Conservation (phyloP, 2,113 vertebrate species). For the Siniperca chuatsi region DNA sequence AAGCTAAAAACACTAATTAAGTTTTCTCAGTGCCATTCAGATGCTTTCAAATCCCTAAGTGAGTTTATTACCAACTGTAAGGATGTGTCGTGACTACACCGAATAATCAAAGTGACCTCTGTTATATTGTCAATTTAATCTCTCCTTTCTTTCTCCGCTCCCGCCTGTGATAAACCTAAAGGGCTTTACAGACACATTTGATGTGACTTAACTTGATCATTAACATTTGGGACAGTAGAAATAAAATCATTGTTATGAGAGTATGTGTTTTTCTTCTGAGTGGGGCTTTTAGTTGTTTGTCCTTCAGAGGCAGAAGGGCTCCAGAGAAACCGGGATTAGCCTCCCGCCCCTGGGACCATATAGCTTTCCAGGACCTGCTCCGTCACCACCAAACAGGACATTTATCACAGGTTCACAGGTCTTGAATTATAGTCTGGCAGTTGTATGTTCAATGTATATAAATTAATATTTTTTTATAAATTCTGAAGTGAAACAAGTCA, state of each 20-base stretch:
- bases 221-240: slow-evolving; percentile 28
- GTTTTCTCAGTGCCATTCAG: slow-evolving; percentile 35
- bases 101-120: slow-evolving; percentile 2
- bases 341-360: slow-evolving; percentile 50
- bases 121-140: slow-evolving; percentile 20
- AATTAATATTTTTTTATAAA: no score
- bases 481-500: not conserved
- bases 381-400: slow-evolving; percentile 77
- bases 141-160: not conserved
- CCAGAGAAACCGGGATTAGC: slow-evolving; percentile 71
- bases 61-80: slow-evolving; percentile 24
- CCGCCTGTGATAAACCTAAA: slow-evolving; percentile 9
- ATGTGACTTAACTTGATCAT: slow-evolving; percentile 23
- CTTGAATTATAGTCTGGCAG: no score
- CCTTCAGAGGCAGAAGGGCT: slow-evolving; percentile 61
- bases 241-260: slow-evolving; percentile 28
- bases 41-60: slow-evolving; percentile 17
- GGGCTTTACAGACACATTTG: slow-evolving; percentile 28
- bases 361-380: slow-evolving; percentile 66
- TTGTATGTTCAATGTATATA: no score
- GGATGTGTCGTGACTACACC: slow-evolving; percentile 14
- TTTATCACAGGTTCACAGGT: slow-evolving; percentile 63
- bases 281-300: slow-evolving; percentile 67
- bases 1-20: slow-evolving; percentile 46
- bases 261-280: slow-evolving; percentile 17